These are phyloP conservation scores for Hypotaenidia philippensis DNA, from an alignment of 2,797 vertebrate genomes.

Conservation along the genomic window DNA sequence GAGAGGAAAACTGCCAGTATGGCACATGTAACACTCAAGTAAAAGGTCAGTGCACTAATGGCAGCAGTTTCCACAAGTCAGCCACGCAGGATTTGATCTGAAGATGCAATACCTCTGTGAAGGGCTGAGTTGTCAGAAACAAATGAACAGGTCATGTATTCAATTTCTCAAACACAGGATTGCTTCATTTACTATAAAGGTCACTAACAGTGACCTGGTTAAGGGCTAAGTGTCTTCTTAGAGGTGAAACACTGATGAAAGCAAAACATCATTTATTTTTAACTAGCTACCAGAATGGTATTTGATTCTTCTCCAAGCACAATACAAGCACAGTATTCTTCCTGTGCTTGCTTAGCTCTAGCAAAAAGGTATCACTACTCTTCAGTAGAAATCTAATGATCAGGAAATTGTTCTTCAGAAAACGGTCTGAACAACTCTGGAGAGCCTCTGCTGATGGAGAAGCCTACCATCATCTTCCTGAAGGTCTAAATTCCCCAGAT, in stretches of 20 bases:
- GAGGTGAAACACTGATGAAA: slow-evolving; percentile 34
- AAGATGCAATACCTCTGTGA: background rate
- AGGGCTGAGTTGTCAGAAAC: background rate
- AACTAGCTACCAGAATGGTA: slow-evolving; percentile 12
- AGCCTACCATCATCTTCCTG: background rate
- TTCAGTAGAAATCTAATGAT: background rate
- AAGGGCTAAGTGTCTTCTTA: background rate
- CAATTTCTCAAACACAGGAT: background rate
- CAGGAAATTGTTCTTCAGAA: background rate
- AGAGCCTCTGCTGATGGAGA: background rate
- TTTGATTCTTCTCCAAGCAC: background rate
- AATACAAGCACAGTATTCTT: background rate
- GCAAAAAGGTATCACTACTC: background rate
- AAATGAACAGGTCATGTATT: background rate
- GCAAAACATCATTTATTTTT: slow-evolving; percentile 50
- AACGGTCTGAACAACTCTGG: background rate
- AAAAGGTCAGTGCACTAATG: background rate
- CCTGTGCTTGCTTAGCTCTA: background rate
- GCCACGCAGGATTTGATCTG: background rate
- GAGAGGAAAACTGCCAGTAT: background rate
- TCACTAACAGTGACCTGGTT: slow-evolving; percentile 2
- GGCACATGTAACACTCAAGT: background rate
- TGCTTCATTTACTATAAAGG: background rate
- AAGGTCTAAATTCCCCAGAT: background rate
- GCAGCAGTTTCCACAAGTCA: background rate